These are phyloP conservation scores for Discoglossus pictus DNA, from an alignment of 2,797 vertebrate genomes.

Conservation along the genomic window DNA sequence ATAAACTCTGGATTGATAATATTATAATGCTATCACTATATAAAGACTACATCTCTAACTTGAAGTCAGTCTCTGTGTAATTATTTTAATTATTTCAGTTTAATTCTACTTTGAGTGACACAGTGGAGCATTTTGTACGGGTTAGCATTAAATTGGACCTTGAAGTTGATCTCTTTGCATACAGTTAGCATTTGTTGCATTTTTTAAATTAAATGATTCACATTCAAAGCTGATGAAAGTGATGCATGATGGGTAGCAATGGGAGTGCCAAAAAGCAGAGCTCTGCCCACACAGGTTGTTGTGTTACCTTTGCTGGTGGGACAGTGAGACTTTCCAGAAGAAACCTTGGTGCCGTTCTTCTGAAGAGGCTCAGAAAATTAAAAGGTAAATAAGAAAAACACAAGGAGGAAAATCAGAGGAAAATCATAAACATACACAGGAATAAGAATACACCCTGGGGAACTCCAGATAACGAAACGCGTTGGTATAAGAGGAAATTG, in stretches of 20 bases:
- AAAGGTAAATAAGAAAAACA: conserved; percentile 33
- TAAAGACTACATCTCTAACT: too few relatives aligned
- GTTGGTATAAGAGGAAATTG: too few relatives aligned
- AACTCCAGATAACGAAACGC: too few relatives aligned
- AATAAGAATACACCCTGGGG: neutral
- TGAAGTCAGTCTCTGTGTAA: too few relatives aligned
- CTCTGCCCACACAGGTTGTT: conserved; percentile 31
- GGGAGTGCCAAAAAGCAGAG: neutral
- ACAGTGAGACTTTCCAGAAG: conserved; percentile 68
- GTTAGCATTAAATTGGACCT: too few relatives aligned
- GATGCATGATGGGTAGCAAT: neutral
- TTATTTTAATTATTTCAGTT: too few relatives aligned
- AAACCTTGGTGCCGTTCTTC: conserved; percentile 75
- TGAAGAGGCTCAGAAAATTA: conserved; percentile 68
- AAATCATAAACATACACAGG: neutral
- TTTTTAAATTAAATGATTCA: too few relatives aligned
- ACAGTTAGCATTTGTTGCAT: too few relatives aligned
- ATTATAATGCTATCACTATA: too few relatives aligned
- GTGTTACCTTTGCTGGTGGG: conserved; percentile 69
- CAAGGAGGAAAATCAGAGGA: conserved; percentile 1
- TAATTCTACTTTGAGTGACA: too few relatives aligned
- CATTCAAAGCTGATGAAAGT: conserved; percentile 2
- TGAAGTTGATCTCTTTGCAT: neutral
- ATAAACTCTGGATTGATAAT: too few relatives aligned
- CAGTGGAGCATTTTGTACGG: too few relatives aligned